Evolutionary conservation across 2,113 vertebrate species (phyloP), one percentile per base, ranked within the genome.

Genomic region (Rallus limicola): DNA sequence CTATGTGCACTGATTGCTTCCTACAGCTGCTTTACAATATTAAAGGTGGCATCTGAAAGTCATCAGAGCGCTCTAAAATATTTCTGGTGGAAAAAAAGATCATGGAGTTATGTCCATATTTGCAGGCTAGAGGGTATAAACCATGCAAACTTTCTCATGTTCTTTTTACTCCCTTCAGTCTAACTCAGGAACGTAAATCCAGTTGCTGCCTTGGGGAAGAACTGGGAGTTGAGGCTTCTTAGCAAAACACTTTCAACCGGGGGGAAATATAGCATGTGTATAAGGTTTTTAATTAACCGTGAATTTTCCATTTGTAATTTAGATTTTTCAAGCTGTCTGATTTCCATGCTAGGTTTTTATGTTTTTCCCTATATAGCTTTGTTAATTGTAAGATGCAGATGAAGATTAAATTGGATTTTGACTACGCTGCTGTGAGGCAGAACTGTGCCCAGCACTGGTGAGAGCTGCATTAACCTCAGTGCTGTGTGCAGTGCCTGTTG

Each of bases 251-350:
- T 77, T 71, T 76, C 26, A 88, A 42, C 3, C 10, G 18, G 19
- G 10, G 18, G 19, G 10, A 50, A 59, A 17, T 14, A 12, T 29
- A 55, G 1, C 24, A 58, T 1, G 5, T 1, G 18, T 5, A 4
- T 25, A 20, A 68, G 28, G 14, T 15, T 62, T 84, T 60, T 68
- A 58, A 84, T 87, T 84, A 87, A 64, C 16, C 11, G 3, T 56
- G 25, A 64, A 12, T 50, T 75, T 94, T 79, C 17, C 28, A 42
- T 31, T 50, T 79, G 46, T 63, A 70, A 55, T 71, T 75, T 82
- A 48, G 34, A 52, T 82, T 84, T 18, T 12, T 85, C 90, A 70
- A 79, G 55, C 67, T 81, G n/a, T 63, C 34, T 50, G 26, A 74
- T 59, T 91, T 63, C 23, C 26, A 38, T 53, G 13, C 53, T 40